phyloP scores from a whole-genome alignment of 2,113 vertebrate species.

The Nycticryphes semicollaris region DNA sequence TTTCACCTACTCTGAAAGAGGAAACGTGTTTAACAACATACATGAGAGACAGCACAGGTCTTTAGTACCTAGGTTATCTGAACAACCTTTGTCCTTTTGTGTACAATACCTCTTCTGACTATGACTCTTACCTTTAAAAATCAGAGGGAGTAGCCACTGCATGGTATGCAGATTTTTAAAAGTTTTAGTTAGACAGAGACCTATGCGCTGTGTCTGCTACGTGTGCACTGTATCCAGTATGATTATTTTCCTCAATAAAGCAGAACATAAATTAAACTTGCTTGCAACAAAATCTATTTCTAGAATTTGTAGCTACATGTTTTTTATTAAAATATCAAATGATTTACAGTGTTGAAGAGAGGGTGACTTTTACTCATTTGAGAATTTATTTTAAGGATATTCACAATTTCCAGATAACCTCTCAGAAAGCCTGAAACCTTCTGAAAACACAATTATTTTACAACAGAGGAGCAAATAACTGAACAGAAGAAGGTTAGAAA shows the following conservation, averaged over 20 bases:
- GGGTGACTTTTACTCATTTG: background rate
- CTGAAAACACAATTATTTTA: slow-evolving; percentile 10
- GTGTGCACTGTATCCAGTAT: background rate
- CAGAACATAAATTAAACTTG: background rate
- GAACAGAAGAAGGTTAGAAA: background rate
- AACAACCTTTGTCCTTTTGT: background rate
- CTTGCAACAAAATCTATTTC: background rate
- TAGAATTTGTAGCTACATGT: background rate
- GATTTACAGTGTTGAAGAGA: background rate
- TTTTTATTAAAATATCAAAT: background rate
- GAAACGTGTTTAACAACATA: background rate
- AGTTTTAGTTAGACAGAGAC: background rate
- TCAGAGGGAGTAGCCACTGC: background rate
- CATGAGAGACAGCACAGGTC: background rate
- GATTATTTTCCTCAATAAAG: background rate
- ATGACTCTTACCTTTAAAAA: background rate
- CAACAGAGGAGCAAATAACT: slow-evolving; percentile 18
- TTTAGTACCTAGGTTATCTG: background rate
- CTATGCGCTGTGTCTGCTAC: background rate
- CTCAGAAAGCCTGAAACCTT: slow-evolving; percentile 35
- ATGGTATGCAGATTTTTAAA: background rate
- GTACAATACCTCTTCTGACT: background rate
- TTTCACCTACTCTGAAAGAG: background rate
- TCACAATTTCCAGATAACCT: slow-evolving; percentile 11
- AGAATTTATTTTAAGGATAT: background rate